Conservation (phyloP, 2,797 vertebrate species). For the Tinamus major region DNA sequence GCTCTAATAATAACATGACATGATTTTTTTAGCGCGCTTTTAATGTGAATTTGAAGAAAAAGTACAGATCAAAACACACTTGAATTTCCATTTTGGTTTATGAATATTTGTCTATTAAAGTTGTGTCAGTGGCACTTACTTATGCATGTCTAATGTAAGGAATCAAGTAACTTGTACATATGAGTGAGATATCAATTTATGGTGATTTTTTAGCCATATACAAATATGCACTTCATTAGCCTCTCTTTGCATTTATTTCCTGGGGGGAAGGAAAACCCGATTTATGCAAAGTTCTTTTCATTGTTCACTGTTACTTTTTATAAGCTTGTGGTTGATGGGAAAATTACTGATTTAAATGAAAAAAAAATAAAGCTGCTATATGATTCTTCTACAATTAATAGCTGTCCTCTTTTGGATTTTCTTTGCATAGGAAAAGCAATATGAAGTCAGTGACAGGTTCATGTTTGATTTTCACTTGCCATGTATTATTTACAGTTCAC, state of each 20-base stretch:
- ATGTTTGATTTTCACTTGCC: background rate
- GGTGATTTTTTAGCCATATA: background rate
- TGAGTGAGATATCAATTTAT: background rate
- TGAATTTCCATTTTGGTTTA: constrained; percentile 7
- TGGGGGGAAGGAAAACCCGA: background rate
- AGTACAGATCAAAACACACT: background rate
- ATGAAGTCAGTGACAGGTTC: background rate
- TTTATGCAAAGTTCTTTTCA: background rate
- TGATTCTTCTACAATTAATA: background rate
- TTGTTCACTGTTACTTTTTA: background rate
- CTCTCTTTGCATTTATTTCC: background rate
- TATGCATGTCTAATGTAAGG: constrained; percentile 8
- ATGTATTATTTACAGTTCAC: background rate
- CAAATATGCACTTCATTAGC: background rate
- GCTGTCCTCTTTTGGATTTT: background rate
- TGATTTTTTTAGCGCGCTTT: background rate
- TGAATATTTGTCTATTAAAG: background rate
- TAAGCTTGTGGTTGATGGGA: background rate
- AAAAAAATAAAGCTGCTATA: background rate
- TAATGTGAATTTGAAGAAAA: background rate
- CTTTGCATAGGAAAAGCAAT: background rate
- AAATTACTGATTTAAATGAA: background rate
- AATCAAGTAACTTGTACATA: background rate
- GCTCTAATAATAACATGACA: background rate
- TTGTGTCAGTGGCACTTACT: background rate